phyloP scores from a whole-genome alignment of 2,797 vertebrate genomes.

The Helarctos malayanus region DNA sequence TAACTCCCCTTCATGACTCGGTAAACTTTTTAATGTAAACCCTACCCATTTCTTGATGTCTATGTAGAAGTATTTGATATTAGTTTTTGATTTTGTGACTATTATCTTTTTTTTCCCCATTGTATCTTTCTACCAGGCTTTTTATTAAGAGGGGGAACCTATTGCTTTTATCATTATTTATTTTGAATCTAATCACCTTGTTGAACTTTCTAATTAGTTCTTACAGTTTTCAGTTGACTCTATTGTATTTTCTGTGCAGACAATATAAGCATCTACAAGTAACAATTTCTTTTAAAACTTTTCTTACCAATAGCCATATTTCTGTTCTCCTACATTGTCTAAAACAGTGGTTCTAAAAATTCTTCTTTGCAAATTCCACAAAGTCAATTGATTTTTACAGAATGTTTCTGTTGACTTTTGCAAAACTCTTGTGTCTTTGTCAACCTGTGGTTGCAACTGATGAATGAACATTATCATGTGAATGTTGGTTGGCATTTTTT shows the following conservation, averaged over 20 bases:
- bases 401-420: neutral
- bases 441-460: neutral
- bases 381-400: neutral
- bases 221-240: neutral
- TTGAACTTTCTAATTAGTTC: neutral
- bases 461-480: neutral
- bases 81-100: neutral
- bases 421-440: neutral
- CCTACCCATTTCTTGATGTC: neutral
- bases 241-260: neutral
- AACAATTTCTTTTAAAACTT: neutral
- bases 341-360: neutral
- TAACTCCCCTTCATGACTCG: neutral
- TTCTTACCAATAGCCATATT: neutral
- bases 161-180: neutral
- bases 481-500: neutral
- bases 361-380: neutral
- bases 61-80: neutral
- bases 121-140: conserved; percentile 17
- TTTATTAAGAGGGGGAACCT: neutral
- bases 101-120: neutral
- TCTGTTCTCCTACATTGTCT: neutral
- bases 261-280: neutral
- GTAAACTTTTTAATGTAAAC: neutral
- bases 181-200: neutral